Base-by-base conservation (phyloP, 2,888 invertebrate species). In the Drosophila niveifrons region DNA sequence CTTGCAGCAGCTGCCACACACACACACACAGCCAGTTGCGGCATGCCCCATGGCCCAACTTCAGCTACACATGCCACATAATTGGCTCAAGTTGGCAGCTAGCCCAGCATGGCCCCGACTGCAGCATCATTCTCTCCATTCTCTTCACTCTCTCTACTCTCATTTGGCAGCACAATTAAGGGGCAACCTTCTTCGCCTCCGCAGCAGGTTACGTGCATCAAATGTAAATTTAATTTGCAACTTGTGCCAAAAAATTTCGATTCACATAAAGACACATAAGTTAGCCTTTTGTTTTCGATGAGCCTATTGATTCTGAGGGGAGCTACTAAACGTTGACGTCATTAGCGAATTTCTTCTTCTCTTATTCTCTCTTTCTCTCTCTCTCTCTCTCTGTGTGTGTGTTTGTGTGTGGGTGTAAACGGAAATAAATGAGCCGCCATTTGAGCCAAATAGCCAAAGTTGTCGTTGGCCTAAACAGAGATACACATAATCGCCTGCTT, bases 181-280 rank as follows among this genome's bases (percentile, higher is more conserved):
- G 34, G 55, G 34, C 17, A 11, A 17, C 10, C 52, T 15, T 9
- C 23, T 23, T 23, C 7, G 39, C 2, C 9, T 13, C n/a, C 18
- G 9, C 13, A 13, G 36, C 36, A 23, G 47, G 74, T 55, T 86
- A 83, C 88, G 87, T 88, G 83, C 79, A 87, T 78, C 79, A 87
- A 83, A 83, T 83, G 84, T 87, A 87, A 83, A 83, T 88, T 88
- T 87, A 78, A 81, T 83, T 83, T 81, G 87, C 82, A 83, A 81
- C 87, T 88, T 83, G 72, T 83, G 87, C 84, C 78, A 88, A 56
- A 55, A 56, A 56, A 18, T 61, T 61, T 41, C 63, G 53, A 31
- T 70, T 52, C 66, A 57, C 70, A 74, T 56, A 63, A 48, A 31
- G 67, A 50, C 66, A 55, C 67, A 74, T 56, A 67, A 65, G 62